These are phyloP conservation scores for Heterodera schachtii DNA, from an alignment of 1,140 invertebrate species.

Conservation along the genomic window DNA sequence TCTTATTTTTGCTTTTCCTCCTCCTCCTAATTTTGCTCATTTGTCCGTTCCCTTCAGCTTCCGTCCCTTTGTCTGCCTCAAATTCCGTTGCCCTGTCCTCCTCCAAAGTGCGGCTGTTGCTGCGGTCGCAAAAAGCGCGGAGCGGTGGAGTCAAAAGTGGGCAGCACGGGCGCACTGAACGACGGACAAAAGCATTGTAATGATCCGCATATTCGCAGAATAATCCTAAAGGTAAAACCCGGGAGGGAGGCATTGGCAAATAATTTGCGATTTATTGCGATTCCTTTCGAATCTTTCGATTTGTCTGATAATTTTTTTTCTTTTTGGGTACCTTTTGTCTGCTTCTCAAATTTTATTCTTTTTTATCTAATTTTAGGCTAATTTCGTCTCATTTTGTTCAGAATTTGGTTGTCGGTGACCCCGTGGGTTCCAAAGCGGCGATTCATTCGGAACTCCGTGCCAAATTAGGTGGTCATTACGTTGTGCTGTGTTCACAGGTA, in stretches of 20 bases:
- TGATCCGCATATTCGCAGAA: conserved; percentile 53
- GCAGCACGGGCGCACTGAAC: conserved; percentile 30
- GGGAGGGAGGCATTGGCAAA: background rate
- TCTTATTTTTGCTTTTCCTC: background rate
- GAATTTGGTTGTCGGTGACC: conserved; percentile 50
- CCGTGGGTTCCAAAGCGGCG: conserved; percentile 47
- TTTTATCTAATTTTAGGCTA: no score
- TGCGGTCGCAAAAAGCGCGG: conserved; percentile 57
- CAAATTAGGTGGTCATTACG: conserved; percentile 48
- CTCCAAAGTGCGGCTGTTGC: conserved; percentile 48
- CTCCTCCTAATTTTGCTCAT: background rate
- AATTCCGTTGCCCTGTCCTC: conserved; percentile 39
- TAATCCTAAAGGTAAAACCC: conserved; percentile 49
- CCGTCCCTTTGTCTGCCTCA: conserved; percentile 37
- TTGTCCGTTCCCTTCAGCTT: background rate
- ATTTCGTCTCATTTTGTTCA: conserved; percentile 22
- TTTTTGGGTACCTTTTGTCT: no score
- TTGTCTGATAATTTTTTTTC: no score
- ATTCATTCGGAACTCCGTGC: conserved; percentile 57
- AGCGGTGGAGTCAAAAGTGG: conserved; percentile 37
- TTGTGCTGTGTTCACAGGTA: conserved; percentile 49
- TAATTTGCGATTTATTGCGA: conserved; percentile 10
- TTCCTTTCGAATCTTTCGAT: no score
- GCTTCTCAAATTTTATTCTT: no score
- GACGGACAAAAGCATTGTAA: conserved; percentile 50